Evolutionary conservation across 2,888 invertebrate species (phyloP), one percentile per base, ranked within the genome.

Genomic region (Plusia festucae): DNA sequence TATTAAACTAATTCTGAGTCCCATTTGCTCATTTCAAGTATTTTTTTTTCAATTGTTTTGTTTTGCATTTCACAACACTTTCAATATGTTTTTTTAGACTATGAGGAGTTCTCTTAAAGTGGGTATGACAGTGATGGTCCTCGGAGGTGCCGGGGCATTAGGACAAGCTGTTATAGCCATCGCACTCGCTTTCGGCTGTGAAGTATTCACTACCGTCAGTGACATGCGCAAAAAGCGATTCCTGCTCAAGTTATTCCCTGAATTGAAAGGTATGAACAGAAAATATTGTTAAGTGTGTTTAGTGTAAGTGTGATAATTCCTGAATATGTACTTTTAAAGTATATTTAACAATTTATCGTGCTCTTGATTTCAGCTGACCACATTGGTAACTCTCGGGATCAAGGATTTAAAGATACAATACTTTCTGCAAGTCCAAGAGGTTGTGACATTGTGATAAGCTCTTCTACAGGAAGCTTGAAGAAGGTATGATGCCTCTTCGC

Each of bases 131-230:
- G 65, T 91, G 7, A 51, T 84, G 0, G 68, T 85, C 1, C 84
- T 83, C 40, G 85, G 81, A 53, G 85, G 83, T 0, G 64, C 90
- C 0, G 92, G 93, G 0, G 91, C 91, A 1, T 63, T 93, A 0
- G 93, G 93, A 0, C 93, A 93, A 72, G 93, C 93, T 0, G 73
- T 82, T 1, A 88, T 93, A 16, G 81, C 90, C 1, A 81, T 93
- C 2, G 87, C 87, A 0, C 75, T 93, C 6, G 89, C 86, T 0
- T 54, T 80, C 13, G 85, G 82, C 8, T 92, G 90, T 59, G 70
- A 84, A 40, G 88, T 93, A 0, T 92, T 90, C 49, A 85, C 91
- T 1, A 91, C 93, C 0, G 93, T 94, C 20, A 86, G 89, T 55
- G 87, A 90, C 30, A 30, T 76, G 0, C 70, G 70, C 9, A 93